Evolutionary conservation across 2,888 invertebrate genomes (phyloP), one percentile per base, ranked within the genome.

Genomic region (Brachycybe producta): DNA sequence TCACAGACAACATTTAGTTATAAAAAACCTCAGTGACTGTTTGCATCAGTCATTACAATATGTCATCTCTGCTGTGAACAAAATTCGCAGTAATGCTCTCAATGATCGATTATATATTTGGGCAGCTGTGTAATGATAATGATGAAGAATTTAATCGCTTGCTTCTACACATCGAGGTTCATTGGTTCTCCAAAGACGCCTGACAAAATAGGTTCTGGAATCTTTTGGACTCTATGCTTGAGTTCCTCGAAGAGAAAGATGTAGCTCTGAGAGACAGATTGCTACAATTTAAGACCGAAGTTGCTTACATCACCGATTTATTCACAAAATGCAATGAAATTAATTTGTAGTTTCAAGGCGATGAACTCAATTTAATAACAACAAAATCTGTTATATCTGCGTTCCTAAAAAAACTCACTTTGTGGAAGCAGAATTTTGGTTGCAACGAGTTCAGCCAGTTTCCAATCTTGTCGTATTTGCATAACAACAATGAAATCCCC

Each of bases 81-180:
- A 57, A 52, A 55, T 55, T 49, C 49, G 52, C 47, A 49, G 49
- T 5, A 55, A 54, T 52, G 35, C 50, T 24, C 51, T 57, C 35
- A 52, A 55, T 52, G 55, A 48, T 46, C 35, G 54, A 57, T 51
- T 55, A 53, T n/a, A n/a, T n/a, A n/a, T 57, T 55, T 57, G 39
- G 50, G 32, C 53, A 57, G 50, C 56, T 57, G 32, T 57, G 54
- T 49, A 49, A 35, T 30, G 51, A 52, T 41, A 57, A 54, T 52
- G 42, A 57, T 55, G 57, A 57, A 55, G 53, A 57, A 30, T 56
- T 52, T 30, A 30, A 30, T 11, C 51, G 52, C 41, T 47, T 55
- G 47, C 44, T 53, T 40, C 41, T 51, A 40, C 52, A 50, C 40
- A 54, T 40, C 19, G 48, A 54, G 40, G 49, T 52, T 44, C 40